A percentile compares a stretch with the other conserved stretches of the same genome.
phyloP scores from a whole-genome alignment of 2,113 vertebrate species.

The Proteles cristata region DNA sequence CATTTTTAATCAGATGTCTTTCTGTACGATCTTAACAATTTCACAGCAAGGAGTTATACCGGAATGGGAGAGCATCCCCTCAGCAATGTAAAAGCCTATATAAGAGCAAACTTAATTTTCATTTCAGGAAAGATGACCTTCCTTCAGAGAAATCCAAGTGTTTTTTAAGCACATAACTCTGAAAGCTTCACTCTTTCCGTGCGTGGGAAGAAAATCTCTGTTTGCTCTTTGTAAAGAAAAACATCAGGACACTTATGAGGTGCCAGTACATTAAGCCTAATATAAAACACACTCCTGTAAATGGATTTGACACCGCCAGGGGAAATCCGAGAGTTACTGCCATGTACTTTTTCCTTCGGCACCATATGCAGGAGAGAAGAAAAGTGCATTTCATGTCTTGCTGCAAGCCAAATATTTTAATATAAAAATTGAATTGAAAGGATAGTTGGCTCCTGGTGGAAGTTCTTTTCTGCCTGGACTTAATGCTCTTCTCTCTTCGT shows the following conservation, averaged over 20 bases:
- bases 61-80: background rate
- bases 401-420: background rate
- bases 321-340: background rate
- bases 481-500: background rate
- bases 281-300: background rate
- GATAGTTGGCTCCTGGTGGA: background rate
- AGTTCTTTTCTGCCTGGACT: background rate
- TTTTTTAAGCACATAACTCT: constrained; percentile 48
- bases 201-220: background rate
- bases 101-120: constrained; percentile 32
- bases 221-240: constrained; percentile 28
- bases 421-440: constrained; percentile 19
- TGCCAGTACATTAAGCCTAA: constrained; percentile 20
- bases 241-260: background rate
- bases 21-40: background rate
- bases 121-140: constrained; percentile 17
- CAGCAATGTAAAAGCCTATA: background rate
- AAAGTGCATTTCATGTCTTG: background rate
- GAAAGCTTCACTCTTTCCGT: constrained; percentile 23
- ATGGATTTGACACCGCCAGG: background rate
- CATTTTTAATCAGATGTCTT: constrained; percentile 7
- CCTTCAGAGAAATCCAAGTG: constrained; percentile 24
- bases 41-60: background rate
- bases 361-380: background rate
- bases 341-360: background rate